Evolutionary conservation across 2,113 vertebrate species (phyloP).

Genomic region (Melanocharis versteri): DNA sequence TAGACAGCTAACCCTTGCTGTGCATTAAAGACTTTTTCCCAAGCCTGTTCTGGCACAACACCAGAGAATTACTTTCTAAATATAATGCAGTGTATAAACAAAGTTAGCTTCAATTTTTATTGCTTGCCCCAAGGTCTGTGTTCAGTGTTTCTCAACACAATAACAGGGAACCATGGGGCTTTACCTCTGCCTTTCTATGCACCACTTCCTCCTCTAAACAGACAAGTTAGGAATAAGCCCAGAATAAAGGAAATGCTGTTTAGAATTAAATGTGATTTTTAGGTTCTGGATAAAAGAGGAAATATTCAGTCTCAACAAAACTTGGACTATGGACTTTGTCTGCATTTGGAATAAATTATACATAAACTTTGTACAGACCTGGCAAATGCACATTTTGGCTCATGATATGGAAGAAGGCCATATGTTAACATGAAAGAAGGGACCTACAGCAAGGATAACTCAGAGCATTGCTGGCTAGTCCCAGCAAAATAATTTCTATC

Average conservation of each 20-base stretch:
- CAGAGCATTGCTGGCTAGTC: neutral
- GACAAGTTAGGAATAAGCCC: neutral
- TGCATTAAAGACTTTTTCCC: conserved; percentile 1
- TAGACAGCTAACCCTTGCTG: conserved; percentile 24
- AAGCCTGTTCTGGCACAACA: neutral
- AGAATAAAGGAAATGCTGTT: neutral
- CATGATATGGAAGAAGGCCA: neutral
- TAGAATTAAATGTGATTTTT: neutral
- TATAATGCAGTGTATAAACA: neutral
- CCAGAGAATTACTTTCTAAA: conserved; percentile 21
- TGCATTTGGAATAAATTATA: neutral
- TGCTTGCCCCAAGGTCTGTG: neutral
- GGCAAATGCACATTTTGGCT: neutral
- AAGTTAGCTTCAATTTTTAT: neutral
- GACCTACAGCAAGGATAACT: neutral
- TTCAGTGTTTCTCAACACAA: neutral
- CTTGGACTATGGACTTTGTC: neutral
- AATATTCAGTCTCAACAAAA: neutral
- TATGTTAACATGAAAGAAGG: neutral
- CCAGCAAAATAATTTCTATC: neutral
- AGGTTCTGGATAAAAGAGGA: neutral
- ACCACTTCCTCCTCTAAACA: neutral
- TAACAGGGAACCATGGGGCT: neutral
- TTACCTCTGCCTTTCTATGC: neutral
- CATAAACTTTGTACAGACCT: neutral